Base-by-base conservation (phyloP, 30 jellyfish, hydroid and myxozoan species). In the Aurelia sp. region DNA sequence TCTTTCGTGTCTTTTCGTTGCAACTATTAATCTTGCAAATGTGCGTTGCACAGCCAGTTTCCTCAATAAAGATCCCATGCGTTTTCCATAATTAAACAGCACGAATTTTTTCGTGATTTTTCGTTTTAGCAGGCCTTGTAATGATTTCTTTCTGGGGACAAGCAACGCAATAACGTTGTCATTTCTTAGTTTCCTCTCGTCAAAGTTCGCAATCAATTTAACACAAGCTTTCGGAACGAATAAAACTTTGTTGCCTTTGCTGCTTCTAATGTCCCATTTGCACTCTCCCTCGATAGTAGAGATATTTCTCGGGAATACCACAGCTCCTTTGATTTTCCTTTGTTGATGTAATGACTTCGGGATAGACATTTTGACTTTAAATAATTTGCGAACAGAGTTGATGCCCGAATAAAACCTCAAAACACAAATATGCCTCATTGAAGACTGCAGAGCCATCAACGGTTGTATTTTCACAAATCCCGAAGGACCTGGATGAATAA, bases 71-170 rank as follows among this genome's bases (percentile, higher is more conserved):
- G 66, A 62, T 18, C 68, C 90, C 82, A 81, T 66, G 52, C 90
- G 90, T 53, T 81, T 81, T 30, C 90, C 90, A 81, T 81, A 81
- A 50, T 44, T 20, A 23, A 81, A 81, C 19, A 81, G 65, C 75
- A 81, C 83, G 83, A 81, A 66, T n/a, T 57, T 81, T 30, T 81
- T 81, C 84, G 83, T 67, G 90, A 81, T 67, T 33, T 67, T 53
- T 17, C 76, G 74, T 57, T 51, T 81, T 22, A 35, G 33, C 66
- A 13, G 12, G 18, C 83, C 84, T 20, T 41, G 57, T 53, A 63
- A 22, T 27, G 67, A 60, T n/a, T 81, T 81, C 55, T 55, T 67
- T 68, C 73, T 67, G 40, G 90, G 90, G 37, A 81, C 20, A 15
- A 81, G 90, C 83, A 81, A 11, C 9, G 82, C 82, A 20, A 81